Conservation (phyloP, 2,888 invertebrate species). For the Temnothorax ravouxi region DNA sequence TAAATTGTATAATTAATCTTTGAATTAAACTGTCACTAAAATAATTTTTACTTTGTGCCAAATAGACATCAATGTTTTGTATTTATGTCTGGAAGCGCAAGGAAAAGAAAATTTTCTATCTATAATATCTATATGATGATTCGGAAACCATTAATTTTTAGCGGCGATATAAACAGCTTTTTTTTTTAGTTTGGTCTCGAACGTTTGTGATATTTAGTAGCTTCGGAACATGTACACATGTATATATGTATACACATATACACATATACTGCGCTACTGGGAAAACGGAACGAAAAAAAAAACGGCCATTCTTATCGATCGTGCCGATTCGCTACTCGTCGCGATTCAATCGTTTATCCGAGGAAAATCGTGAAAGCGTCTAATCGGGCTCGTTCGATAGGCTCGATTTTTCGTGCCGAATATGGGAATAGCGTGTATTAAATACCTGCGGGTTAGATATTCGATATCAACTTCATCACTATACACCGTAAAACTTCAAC, state of each 20-base stretch:
- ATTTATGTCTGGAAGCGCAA: background rate
- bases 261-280: background rate
- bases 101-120: background rate
- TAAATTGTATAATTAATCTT: background rate
- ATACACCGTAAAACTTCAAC: conserved; percentile 1
- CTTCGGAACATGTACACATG: background rate
- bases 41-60: background rate
- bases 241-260: too few relatives aligned
- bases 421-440: background rate
- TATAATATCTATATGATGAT: background rate
- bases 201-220: conserved; percentile 18
- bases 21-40: background rate
- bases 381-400: conserved; percentile 3
- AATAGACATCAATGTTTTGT: background rate
- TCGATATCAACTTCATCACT: conserved; percentile 8
- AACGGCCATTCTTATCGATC: conserved; percentile 50
- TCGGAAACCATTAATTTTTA: background rate
- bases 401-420: conserved; percentile 41
- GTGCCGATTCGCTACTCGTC: conserved; percentile 37
- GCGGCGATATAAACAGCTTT: background rate
- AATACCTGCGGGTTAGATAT: conserved; percentile 21
- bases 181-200: background rate
- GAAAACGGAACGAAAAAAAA: conserved; percentile 12
- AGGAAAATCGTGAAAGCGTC: conserved; percentile 27
- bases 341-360: conserved; percentile 46